Evolutionary conservation across 2,113 vertebrate species (phyloP).

Genomic region (Limnothrissa miodon): DNA sequence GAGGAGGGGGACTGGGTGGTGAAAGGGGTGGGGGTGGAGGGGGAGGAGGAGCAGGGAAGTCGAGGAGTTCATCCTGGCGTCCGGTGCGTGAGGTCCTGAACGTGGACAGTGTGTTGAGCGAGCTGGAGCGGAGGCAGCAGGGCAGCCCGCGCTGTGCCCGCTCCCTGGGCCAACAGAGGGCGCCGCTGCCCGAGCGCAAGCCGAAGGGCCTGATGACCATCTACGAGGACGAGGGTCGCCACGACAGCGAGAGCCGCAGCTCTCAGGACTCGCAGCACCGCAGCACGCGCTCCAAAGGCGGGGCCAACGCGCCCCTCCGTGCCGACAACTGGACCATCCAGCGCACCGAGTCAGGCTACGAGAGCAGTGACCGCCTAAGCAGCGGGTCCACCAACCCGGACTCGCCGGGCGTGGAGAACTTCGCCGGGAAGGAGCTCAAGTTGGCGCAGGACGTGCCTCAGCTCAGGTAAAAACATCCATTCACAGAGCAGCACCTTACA

Average conservation of each 20-base stretch:
- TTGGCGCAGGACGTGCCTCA: slow-evolving; percentile 63
- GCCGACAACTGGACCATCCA: slow-evolving; percentile 86
- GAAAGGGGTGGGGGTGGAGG: slow-evolving; percentile 58
- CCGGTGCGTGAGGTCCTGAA: slow-evolving; percentile 92
- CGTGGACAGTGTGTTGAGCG: slow-evolving; percentile 88
- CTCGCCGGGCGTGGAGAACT: slow-evolving; percentile 79
- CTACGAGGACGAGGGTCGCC: slow-evolving; percentile 90
- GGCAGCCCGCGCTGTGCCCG: slow-evolving; percentile 76
- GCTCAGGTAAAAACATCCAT: slow-evolving; percentile 75
- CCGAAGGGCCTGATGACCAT: slow-evolving; percentile 91
- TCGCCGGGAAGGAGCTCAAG: slow-evolving; percentile 62
- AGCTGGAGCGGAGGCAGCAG: slow-evolving; percentile 77
- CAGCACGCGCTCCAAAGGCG: slow-evolving; percentile 60
- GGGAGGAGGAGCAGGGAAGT: slow-evolving; percentile 57
- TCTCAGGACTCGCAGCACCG: slow-evolving; percentile 84
- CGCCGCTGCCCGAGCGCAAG: slow-evolving; percentile 67
- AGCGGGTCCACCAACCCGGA: slow-evolving; percentile 88
- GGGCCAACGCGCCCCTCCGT: slow-evolving; percentile 70
- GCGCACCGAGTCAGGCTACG: slow-evolving; percentile 92
- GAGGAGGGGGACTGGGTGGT: slow-evolving; percentile 22
- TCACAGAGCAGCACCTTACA: neutral
- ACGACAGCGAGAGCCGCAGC: slow-evolving; percentile 82
- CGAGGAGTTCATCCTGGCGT: slow-evolving; percentile 79
- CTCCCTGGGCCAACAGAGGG: slow-evolving; percentile 61
- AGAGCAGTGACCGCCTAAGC: slow-evolving; percentile 91